These are phyloP conservation scores for Microcebus tavaratra DNA, from an alignment of 2,113 vertebrate genomes.

Conservation along the genomic window DNA sequence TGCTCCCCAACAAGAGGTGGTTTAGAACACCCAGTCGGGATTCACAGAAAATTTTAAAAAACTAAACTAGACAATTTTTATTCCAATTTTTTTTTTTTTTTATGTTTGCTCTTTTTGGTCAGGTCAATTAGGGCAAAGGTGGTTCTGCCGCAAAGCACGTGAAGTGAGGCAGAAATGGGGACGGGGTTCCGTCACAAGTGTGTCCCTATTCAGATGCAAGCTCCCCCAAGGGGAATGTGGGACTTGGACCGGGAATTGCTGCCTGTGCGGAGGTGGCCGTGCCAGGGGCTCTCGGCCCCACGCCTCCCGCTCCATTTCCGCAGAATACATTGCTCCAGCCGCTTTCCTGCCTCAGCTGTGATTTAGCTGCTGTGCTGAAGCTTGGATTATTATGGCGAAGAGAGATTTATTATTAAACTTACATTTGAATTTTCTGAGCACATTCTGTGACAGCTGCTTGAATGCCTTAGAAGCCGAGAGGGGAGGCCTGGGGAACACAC, in stretches of 20 bases:
- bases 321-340: neutral
- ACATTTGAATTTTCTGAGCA: neutral
- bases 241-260: neutral
- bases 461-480: constrained; percentile 13
- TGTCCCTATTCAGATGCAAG: neutral
- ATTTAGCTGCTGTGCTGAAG: neutral
- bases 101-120: neutral
- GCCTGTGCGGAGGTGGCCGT: neutral
- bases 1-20: neutral
- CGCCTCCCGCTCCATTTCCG: too few species aligned
- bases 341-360: neutral
- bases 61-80: neutral
- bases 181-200: accelerated
- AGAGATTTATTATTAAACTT: neutral
- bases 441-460: neutral
- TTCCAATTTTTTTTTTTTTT: neutral
- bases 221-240: neutral
- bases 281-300: neutral
- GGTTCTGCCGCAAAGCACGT: neutral
- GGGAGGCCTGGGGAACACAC: neutral
- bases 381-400: neutral
- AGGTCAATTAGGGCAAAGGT: neutral
- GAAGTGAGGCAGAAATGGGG: neutral
- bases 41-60: neutral
- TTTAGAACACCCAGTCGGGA: accelerated